Evolutionary conservation across 1,140 invertebrate species (phyloP).

Genomic region (Notospermus geniculatus): DNA sequence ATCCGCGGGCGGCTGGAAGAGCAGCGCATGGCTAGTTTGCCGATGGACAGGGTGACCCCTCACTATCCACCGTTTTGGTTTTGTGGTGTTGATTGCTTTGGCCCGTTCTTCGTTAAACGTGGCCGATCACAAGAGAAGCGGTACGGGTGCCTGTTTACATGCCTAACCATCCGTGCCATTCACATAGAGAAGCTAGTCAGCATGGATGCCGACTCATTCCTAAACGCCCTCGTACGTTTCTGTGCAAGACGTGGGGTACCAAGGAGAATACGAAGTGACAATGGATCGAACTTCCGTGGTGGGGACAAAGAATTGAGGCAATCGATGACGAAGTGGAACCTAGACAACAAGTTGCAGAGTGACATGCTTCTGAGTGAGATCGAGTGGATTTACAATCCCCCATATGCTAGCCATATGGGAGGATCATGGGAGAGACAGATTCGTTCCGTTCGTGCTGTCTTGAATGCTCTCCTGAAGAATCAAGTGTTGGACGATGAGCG

Average conservation of each 20-base stretch:
- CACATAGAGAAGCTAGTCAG: constrained; percentile 10
- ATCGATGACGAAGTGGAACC: no score
- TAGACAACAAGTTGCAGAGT: no score
- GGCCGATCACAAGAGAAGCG: not conserved
- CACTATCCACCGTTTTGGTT: no score
- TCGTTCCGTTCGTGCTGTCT: not conserved
- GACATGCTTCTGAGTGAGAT: no score
- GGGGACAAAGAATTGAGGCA: not conserved
- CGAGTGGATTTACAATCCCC: no score
- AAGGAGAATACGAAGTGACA: not conserved
- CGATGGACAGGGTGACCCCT: no score
- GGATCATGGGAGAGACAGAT: not conserved
- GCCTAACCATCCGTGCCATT: no score
- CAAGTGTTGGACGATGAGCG: not conserved
- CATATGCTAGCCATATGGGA: no score
- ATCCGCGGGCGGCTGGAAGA: no score
- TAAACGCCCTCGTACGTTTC: not conserved
- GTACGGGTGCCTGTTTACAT: constrained; percentile 12
- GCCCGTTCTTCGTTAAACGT: constrained; percentile 7
- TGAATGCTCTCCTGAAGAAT: not conserved
- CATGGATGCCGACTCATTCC: constrained; percentile 6
- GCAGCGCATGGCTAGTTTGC: no score
- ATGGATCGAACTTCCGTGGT: constrained; percentile 10
- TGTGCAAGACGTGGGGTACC: not conserved
- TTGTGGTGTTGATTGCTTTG: no score